These are phyloP conservation scores for Gibbula magus DNA, from an alignment of 2,888 invertebrate species.

Conservation along the genomic window DNA sequence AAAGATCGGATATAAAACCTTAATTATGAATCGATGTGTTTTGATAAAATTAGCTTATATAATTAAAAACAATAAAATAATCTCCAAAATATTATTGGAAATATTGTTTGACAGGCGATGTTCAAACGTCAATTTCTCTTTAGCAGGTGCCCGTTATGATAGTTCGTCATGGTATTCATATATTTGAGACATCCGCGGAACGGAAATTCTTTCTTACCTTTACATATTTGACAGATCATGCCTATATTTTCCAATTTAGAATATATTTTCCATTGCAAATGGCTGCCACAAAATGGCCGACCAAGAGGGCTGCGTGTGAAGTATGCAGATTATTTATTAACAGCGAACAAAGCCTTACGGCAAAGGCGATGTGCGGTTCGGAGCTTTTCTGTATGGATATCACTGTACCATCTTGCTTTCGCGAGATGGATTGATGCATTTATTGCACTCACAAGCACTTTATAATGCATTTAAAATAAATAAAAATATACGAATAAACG, in stretches of 20 bases:
- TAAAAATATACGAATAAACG: constrained; percentile 18
- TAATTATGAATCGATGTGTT: neutral
- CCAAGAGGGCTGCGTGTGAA: constrained; percentile 45
- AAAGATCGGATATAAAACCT: neutral
- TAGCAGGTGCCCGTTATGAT: neutral
- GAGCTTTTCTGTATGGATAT: neutral
- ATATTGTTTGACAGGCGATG: constrained; percentile 26
- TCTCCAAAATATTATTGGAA: constrained; percentile 27
- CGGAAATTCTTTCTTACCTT: constrained; percentile 36
- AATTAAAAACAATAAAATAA: constrained; percentile 18
- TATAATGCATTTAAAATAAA: neutral
- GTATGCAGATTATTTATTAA: constrained; percentile 46
- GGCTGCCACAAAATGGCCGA: constrained; percentile 48
- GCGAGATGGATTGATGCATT: neutral
- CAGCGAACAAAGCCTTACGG: constrained; percentile 41
- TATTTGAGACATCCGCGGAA: neutral
- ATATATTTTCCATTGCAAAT: constrained; percentile 42
- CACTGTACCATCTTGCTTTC: constrained; percentile 13
- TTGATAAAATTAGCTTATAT: neutral
- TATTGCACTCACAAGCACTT: neutral
- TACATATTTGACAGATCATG: constrained; percentile 35
- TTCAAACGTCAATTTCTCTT: constrained; percentile 26
- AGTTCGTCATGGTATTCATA: constrained; percentile 3
- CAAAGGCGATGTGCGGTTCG: constrained; percentile 43
- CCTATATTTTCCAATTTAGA: constrained; percentile 37